Conservation (phyloP, 2,888 invertebrate genomes). For the Latrodectus hesperus region DNA sequence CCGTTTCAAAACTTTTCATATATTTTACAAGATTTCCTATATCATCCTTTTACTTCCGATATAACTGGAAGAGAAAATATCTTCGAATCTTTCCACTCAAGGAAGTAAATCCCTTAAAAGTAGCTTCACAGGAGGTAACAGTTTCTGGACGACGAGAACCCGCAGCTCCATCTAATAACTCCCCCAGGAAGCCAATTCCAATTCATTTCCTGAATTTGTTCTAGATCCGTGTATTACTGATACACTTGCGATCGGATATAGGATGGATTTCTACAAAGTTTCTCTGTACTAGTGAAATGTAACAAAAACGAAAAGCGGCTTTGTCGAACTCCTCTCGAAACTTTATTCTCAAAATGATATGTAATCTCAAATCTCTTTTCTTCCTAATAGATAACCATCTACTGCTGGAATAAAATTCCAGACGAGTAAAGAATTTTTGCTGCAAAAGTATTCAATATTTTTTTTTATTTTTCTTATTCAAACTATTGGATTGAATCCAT, state of each 20-base stretch:
- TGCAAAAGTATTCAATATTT: neutral
- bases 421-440: too few species aligned
- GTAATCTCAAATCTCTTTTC: conserved; percentile 2
- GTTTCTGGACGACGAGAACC: too few species aligned
- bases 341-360: neutral
- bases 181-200: neutral
- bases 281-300: neutral
- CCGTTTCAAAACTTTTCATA: too few species aligned
- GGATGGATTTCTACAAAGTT: neutral
- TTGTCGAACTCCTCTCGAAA: conserved; percentile 1
- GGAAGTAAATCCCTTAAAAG: too few species aligned
- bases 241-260: neutral
- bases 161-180: neutral
- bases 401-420: neutral
- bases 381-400: neutral
- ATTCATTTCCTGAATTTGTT: conserved; percentile 1
- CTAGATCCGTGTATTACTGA: neutral
- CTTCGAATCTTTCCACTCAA: too few species aligned
- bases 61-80: too few species aligned
- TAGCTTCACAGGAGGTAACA: too few species aligned
- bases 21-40: too few species aligned
- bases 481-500: too few species aligned
- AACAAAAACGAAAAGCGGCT: neutral
- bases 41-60: too few species aligned
- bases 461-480: neutral